These are phyloP conservation scores for Microtus agrestis DNA, from an alignment of 2,797 vertebrate species.

Conservation along the genomic window DNA sequence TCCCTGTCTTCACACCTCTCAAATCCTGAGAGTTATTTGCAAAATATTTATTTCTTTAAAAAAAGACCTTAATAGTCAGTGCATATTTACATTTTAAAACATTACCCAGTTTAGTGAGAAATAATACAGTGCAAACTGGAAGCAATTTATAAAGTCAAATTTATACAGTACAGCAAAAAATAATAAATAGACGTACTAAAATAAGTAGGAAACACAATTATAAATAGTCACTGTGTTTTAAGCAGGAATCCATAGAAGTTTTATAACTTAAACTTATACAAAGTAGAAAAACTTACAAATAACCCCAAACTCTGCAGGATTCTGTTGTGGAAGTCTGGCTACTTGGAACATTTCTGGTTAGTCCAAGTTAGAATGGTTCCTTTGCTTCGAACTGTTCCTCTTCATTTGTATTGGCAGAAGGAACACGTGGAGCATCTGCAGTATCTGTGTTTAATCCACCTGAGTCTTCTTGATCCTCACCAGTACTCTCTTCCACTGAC, in stretches of 20 bases:
- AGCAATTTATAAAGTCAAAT: slow-evolving; percentile 22
- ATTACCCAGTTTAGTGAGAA: slow-evolving; percentile 52
- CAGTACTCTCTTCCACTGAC: not conserved
- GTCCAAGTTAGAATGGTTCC: slow-evolving; percentile 11
- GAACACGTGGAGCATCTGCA: not conserved
- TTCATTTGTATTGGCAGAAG: not conserved
- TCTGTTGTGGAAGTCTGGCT: not conserved
- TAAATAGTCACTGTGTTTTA: slow-evolving; percentile 58
- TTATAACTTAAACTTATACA: slow-evolving; percentile 44
- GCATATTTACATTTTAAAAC: slow-evolving; percentile 65
- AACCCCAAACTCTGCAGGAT: not conserved
- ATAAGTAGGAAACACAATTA: slow-evolving; percentile 48
- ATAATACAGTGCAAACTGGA: not conserved
- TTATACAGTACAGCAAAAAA: slow-evolving; percentile 33
- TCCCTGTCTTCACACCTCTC: slow-evolving; percentile 92
- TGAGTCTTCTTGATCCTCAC: not conserved
- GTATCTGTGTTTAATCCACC: not conserved
- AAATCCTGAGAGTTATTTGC: not conserved
- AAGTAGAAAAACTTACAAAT: slow-evolving; percentile 33
- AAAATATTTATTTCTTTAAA: slow-evolving; percentile 36
- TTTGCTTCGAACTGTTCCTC: not conserved
- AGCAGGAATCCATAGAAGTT: slow-evolving; percentile 6
- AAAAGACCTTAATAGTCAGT: not conserved
- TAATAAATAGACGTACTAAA: not conserved
- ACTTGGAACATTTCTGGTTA: not conserved